These are phyloP conservation scores for Salticus scenicus DNA, from an alignment of 2,888 invertebrate genomes.

Conservation along the genomic window DNA sequence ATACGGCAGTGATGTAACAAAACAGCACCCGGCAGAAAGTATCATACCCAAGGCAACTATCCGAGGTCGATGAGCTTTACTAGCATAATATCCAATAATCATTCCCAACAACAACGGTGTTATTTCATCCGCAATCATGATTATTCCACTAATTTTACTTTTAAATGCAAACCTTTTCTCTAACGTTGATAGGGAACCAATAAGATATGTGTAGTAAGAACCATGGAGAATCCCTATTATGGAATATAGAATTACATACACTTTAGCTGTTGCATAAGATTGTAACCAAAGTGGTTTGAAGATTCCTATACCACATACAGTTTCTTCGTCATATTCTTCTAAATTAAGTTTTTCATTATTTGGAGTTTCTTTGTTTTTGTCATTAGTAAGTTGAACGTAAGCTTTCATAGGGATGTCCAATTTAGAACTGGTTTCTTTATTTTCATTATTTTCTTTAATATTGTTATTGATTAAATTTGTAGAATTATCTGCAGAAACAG, in stretches of 20 bases:
- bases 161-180: conserved; percentile 71
- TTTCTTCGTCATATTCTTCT: conserved; percentile 15
- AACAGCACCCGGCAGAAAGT: conserved; percentile 60
- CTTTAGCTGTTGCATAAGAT: conserved; percentile 64
- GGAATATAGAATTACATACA: conserved; percentile 63
- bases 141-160: conserved; percentile 69
- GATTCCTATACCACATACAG: conserved; percentile 70
- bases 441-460: too few species aligned
- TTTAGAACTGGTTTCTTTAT: too few species aligned
- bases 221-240: conserved; percentile 71
- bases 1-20: conserved; percentile 66
- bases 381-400: neutral
- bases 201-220: conserved; percentile 67
- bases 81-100: conserved; percentile 71
- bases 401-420: neutral
- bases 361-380: neutral
- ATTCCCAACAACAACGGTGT: conserved; percentile 56
- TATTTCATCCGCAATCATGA: conserved; percentile 69
- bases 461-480: too few species aligned
- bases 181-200: conserved; percentile 68
- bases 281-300: conserved; percentile 71
- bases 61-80: conserved; percentile 66
- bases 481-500: too few species aligned
- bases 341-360: neutral
- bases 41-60: conserved; percentile 64